Percentiles rank a stretch among this genome's conserved stretches.
These are phyloP conservation scores for Parasteatoda tepidariorum DNA, from an alignment of 1,140 invertebrate genomes.

Conservation along the genomic window DNA sequence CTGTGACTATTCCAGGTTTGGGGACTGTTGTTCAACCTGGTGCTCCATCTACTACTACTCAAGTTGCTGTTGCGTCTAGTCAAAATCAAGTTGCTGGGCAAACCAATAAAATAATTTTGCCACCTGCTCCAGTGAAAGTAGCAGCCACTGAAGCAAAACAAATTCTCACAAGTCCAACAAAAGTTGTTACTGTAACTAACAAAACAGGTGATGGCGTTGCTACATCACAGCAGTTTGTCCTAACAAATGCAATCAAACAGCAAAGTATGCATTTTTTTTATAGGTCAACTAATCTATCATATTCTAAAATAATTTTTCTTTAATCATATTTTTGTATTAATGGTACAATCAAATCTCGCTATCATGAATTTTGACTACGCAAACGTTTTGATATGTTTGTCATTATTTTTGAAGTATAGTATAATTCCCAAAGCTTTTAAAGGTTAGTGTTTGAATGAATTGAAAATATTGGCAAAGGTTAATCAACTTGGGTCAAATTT, in stretches of 20 bases:
- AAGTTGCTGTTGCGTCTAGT: conserved; percentile 28
- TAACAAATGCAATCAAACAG: conserved; percentile 55
- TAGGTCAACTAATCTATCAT: neutral
- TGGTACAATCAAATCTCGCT: too few species aligned
- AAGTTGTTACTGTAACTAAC: conserved; percentile 37
- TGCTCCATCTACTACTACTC: neutral
- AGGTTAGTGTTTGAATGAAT: neutral
- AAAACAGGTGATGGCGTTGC: conserved; percentile 33
- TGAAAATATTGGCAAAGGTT: too few species aligned
- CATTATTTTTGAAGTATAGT: neutral
- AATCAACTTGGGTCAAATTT: too few species aligned
- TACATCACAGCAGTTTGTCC: conserved; percentile 23
- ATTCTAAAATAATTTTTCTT: neutral
- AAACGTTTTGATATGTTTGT: neutral
- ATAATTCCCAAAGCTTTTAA: neutral
- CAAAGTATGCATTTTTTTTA: conserved; percentile 19
- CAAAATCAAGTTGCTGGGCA: neutral
- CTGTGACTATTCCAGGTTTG: conserved; percentile 52
- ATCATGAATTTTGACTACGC: too few species aligned
- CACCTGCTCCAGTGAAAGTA: conserved; percentile 27
- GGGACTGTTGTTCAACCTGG: conserved; percentile 41
- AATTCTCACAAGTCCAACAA: conserved; percentile 36
- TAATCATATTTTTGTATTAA: neutral
- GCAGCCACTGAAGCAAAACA: conserved; percentile 29
- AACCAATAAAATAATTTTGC: conserved; percentile 12